Percentiles rank a stretch among this genome's conserved stretches.
Evolutionary conservation across 92 coral and sea anemone species (phyloP).

Genomic region (Scolanthus callimorphus): DNA sequence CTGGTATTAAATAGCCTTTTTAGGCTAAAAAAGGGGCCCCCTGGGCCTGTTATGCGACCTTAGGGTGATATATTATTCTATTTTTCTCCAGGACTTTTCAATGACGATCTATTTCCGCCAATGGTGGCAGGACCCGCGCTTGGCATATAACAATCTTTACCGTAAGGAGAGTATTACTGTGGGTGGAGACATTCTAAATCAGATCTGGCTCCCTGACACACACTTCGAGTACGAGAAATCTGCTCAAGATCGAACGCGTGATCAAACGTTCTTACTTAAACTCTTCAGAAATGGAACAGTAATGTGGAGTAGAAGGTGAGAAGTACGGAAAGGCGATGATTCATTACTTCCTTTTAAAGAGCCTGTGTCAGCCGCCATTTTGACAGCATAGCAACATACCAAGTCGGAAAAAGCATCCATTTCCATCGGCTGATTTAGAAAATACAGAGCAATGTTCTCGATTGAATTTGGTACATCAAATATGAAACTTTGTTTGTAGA

Average conservation of each 20-base stretch:
- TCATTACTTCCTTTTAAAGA: too few relatives aligned
- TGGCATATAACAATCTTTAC: slow-evolving; percentile 21
- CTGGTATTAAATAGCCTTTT: too few relatives aligned
- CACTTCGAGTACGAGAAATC: slow-evolving; percentile 39
- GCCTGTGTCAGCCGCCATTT: too few relatives aligned
- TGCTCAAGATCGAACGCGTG: slow-evolving; percentile 1
- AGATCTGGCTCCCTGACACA: slow-evolving; percentile 35
- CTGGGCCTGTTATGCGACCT: too few relatives aligned
- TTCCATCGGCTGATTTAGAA: too few relatives aligned
- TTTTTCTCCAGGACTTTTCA: slow-evolving; percentile 17
- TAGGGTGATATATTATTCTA: not conserved
- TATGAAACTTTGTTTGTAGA: too few relatives aligned
- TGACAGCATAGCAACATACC: too few relatives aligned
- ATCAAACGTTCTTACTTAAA: slow-evolving; percentile 15
- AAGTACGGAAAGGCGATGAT: too few relatives aligned
- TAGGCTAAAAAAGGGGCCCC: too few relatives aligned
- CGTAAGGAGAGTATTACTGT: slow-evolving; percentile 15
- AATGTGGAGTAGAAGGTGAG: slow-evolving; percentile 17
- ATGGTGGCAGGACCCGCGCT: slow-evolving; percentile 31
- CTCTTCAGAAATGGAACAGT: slow-evolving; percentile 25
- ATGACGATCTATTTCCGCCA: slow-evolving; percentile 38
- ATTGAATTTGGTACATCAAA: too few relatives aligned
- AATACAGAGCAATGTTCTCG: too few relatives aligned
- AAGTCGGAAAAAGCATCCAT: too few relatives aligned
- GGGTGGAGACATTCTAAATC: slow-evolving; percentile 24